Conservation (phyloP, 2,113 vertebrate genomes). For the Pedionomus torquatus region DNA sequence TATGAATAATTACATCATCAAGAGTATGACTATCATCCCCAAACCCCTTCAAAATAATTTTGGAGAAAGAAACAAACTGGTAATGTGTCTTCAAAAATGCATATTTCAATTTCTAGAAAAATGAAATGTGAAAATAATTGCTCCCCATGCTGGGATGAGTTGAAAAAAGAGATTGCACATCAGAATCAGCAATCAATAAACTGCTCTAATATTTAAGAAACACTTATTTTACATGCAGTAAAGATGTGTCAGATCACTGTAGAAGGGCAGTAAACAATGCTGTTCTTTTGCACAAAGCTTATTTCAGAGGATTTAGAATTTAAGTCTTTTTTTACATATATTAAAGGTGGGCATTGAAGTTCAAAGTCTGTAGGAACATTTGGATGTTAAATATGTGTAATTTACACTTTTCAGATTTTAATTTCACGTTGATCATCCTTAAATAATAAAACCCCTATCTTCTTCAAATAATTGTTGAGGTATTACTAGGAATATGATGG, state of each 20-base stretch:
- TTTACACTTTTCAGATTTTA: not conserved
- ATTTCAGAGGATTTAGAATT: not conserved
- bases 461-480: not conserved
- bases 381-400: not conserved
- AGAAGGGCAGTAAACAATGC: too few species aligned
- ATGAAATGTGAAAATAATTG: not conserved
- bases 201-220: not conserved
- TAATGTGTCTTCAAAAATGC: not conserved
- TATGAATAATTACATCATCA: not conserved
- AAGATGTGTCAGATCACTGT: not conserved
- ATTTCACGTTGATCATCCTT: not conserved
- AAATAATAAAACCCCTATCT: not conserved
- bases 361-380: not conserved
- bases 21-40: not conserved
- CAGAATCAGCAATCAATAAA: not conserved
- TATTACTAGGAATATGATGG: not conserved
- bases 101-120: not conserved
- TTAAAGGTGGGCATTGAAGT: not conserved
- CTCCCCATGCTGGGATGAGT: not conserved
- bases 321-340: not conserved
- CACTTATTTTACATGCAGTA: not conserved
- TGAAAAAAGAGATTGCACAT: not conserved
- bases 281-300: not conserved
- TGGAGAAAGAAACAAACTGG: not conserved
- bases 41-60: not conserved